Conservation (phyloP, 2,797 vertebrate genomes). For the Adrianichthys oophorus region DNA sequence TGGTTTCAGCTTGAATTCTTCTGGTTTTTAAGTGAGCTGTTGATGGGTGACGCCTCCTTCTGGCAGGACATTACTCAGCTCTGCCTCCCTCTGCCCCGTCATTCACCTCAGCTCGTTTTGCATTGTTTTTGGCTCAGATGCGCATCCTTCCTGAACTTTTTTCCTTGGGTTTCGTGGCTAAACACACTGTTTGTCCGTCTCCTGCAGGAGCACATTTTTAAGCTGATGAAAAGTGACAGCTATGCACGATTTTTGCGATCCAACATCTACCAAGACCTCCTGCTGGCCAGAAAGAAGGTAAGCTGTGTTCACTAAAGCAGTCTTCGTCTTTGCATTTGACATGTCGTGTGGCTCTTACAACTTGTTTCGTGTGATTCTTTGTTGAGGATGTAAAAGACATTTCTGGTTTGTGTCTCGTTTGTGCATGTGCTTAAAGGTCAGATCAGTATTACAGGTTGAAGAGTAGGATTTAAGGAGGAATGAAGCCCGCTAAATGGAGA, state of each 20-base stretch:
- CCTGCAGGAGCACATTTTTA: conserved; percentile 94
- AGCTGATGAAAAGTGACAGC: conserved; percentile 98
- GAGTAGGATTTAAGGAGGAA: background rate
- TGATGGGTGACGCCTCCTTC: conserved; percentile 44
- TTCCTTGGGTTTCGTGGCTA: background rate
- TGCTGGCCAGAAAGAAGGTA: conserved; percentile 96
- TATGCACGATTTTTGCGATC: conserved; percentile 95
- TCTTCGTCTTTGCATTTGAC: conserved; percentile 5
- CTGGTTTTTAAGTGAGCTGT: conserved; percentile 43
- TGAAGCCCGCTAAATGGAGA: no score
- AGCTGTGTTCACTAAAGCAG: conserved; percentile 35
- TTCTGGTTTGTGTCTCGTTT: background rate
- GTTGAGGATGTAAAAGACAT: background rate
- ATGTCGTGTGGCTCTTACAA: conserved; percentile 15
- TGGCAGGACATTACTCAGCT: conserved; percentile 55
- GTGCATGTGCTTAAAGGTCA: background rate
- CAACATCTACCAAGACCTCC: conserved; percentile 91
- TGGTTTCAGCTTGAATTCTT: conserved; percentile 50
- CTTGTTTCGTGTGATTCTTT: conserved; percentile 12
- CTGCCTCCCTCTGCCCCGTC: conserved; percentile 14
- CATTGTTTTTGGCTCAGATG: background rate
- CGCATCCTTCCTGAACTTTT: background rate
- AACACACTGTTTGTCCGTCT: conserved; percentile 17
- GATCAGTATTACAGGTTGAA: background rate
- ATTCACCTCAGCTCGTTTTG: background rate